These are phyloP conservation scores for Oligia latruncula DNA, from an alignment of 2,888 invertebrate species.

Conservation along the genomic window DNA sequence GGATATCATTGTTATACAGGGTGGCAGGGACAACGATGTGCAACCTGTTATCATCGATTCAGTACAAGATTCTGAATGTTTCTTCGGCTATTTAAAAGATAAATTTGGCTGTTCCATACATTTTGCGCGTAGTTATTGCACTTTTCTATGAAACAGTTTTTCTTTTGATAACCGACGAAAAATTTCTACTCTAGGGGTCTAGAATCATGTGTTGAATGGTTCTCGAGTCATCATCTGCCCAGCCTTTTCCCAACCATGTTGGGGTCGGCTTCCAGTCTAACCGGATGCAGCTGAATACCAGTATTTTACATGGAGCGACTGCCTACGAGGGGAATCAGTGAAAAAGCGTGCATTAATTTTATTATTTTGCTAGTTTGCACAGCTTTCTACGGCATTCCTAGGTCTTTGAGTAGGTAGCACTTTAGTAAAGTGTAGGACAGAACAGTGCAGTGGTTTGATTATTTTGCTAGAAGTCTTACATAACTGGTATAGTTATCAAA, in stretches of 20 bases:
- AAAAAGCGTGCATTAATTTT: background rate
- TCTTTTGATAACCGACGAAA: too few species aligned
- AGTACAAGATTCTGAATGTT: too few species aligned
- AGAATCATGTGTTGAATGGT: background rate
- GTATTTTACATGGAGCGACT: too few species aligned
- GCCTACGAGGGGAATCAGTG: background rate
- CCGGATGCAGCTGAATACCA: too few species aligned
- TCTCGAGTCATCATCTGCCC: background rate
- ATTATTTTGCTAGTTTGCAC: background rate
- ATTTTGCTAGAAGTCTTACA: background rate
- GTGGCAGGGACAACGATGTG: too few species aligned
- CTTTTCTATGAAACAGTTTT: too few species aligned
- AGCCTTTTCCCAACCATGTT: too few species aligned
- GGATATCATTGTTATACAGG: background rate
- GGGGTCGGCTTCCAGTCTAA: too few species aligned
- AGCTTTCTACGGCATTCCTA: background rate
- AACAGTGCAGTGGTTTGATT: background rate
- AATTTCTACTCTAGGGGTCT: background rate
- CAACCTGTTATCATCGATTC: too few species aligned
- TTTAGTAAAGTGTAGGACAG: background rate
- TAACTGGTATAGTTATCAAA: conserved; percentile 15
- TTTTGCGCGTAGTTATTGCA: background rate
- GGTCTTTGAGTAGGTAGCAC: background rate
- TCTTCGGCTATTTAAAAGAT: too few species aligned
- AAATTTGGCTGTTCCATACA: too few species aligned